These are phyloP conservation scores for Euplexia lucipara DNA, from an alignment of 2,888 invertebrate species.

Conservation along the genomic window DNA sequence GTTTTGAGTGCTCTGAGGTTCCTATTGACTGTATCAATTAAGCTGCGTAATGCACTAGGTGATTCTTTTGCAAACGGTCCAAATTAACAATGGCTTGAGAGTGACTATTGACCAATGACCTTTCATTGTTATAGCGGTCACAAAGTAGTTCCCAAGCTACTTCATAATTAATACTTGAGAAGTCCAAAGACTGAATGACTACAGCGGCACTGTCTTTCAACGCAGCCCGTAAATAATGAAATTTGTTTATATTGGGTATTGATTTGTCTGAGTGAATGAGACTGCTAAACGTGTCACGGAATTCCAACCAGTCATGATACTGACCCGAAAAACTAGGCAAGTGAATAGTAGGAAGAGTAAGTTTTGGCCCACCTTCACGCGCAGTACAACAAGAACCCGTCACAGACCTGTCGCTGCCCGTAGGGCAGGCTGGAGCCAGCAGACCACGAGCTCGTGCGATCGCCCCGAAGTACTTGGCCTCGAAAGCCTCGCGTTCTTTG, in stretches of 20 bases:
- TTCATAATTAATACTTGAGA: neutral
- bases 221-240: conserved; percentile 1
- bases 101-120: conserved; percentile 2
- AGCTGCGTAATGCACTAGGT: no score
- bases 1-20: no score
- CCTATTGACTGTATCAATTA: no score
- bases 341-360: neutral
- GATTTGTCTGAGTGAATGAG: conserved; percentile 1
- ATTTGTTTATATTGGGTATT: no score
- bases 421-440: neutral
- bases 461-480: neutral
- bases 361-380: neutral
- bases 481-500: neutral
- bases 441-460: neutral
- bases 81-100: no score
- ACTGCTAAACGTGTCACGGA: conserved; percentile 2
- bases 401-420: neutral
- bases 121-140: conserved; percentile 4
- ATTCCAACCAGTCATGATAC: conserved; percentile 10
- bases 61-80: no score
- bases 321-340: conserved; percentile 4
- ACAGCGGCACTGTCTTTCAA: conserved; percentile 7
- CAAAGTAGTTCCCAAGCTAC: conserved; percentile 2
- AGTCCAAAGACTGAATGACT: neutral
- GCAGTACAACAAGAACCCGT: neutral